Evolutionary conservation across 2,113 vertebrate genomes (phyloP).

Genomic region (Salminus brasiliensis): DNA sequence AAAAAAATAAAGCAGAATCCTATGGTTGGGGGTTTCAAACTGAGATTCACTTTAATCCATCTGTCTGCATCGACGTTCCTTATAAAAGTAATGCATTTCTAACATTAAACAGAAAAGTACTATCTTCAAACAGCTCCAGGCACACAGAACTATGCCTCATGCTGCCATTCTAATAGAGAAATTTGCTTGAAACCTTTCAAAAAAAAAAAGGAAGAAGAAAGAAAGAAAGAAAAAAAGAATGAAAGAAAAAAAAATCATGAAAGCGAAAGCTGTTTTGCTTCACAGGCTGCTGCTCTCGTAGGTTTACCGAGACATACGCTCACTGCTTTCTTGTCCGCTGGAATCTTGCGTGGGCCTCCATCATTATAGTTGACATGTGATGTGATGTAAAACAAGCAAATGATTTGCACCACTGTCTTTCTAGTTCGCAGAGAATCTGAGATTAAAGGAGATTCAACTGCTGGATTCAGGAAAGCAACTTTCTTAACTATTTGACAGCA

Average conservation of each 20-base stretch:
- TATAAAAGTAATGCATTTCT: slow-evolving; percentile 49
- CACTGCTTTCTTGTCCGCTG: slow-evolving; percentile 61
- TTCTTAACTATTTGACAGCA: slow-evolving; percentile 59
- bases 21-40: background rate
- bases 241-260: slow-evolving; percentile 47
- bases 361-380: slow-evolving; percentile 73
- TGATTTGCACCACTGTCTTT: slow-evolving; percentile 62
- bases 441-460: slow-evolving; percentile 56
- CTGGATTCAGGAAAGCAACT: slow-evolving; percentile 47
- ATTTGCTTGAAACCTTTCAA: slow-evolving; percentile 62
- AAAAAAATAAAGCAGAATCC: background rate
- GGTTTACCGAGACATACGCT: slow-evolving; percentile 63
- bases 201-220: slow-evolving; percentile 45
- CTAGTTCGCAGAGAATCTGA: slow-evolving; percentile 46
- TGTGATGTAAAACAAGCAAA: slow-evolving; percentile 70
- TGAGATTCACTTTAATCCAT: slow-evolving; percentile 53
- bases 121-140: slow-evolving; percentile 61
- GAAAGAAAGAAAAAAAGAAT: slow-evolving; percentile 17
- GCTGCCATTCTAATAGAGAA: slow-evolving; percentile 68
- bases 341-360: slow-evolving; percentile 66
- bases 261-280: slow-evolving; percentile 69
- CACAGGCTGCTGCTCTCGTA: slow-evolving; percentile 64
- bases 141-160: slow-evolving; percentile 52
- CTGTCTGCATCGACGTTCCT: slow-evolving; percentile 49
- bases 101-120: slow-evolving; percentile 50